Base-by-base conservation (phyloP, 2,797 vertebrate species). In the Alca torda region DNA sequence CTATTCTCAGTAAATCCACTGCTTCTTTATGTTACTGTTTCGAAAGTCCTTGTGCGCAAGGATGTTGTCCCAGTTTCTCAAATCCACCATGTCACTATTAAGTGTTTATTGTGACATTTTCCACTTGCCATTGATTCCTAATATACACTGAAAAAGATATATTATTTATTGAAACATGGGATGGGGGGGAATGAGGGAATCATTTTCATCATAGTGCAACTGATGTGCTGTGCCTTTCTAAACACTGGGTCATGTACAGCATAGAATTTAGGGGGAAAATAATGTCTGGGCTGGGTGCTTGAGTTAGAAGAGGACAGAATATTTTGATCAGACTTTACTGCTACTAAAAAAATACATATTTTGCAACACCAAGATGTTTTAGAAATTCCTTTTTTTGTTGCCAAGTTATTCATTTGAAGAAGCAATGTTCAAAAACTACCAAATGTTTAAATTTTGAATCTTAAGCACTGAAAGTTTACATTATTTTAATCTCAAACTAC, bases 371-470 rank as follows among this genome's bases (percentile, higher is more conserved):
- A 64, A 31, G 72, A 76, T 16, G 21, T 74, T 87, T 92, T 46
- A 80, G 45, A 87, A 85, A 39, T 83, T 20, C 3, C 30, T 45
- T 70, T 79, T 46, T 77, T 64, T 75, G 56, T 75, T 87, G 78
- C 37, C 57, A 75, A 72, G 12, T 67, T 86, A 80, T 50, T 93
- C 3, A 53, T 51, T 90, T 84, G 56, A 89, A 57, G 19, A 37
- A 93, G 35, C 7, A 68, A 4, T 46, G 19, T 89, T 89, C 37
- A 76, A 60, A 95, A 92, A 2, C 15, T 25, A 72, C 53, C 54
- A 68, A 84, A 67, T 59, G 54, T 82, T 90, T 93, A 17, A 31
- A 85, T 96, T 94, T 85, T 80, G 33, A n/a, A 33, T 90, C 24
- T 89, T n/a, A 59, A 70, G 23, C 46, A 30, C 25, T 75, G 57